These are phyloP conservation scores for Gallinago media DNA, from an alignment of 2,113 vertebrate species.

Conservation along the genomic window DNA sequence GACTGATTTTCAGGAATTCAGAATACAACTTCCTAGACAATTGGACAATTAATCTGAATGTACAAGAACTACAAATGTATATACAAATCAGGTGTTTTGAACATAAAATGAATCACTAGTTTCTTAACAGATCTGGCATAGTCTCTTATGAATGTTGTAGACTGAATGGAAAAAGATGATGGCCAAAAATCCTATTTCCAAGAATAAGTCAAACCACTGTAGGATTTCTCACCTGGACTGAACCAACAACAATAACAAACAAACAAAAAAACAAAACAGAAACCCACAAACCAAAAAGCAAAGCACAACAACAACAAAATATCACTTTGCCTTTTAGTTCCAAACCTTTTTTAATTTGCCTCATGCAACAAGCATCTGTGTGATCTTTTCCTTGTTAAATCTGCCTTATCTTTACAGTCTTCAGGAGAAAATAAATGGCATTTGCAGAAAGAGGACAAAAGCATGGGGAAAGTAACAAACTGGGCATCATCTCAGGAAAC, in stretches of 20 bases:
- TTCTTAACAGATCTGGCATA: background rate
- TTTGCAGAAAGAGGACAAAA: background rate
- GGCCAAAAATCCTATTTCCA: background rate
- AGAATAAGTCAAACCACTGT: background rate
- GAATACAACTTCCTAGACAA: background rate
- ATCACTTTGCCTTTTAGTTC: background rate
- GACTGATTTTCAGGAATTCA: slow-evolving; percentile 4
- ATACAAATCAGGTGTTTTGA: background rate
- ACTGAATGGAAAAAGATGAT: background rate
- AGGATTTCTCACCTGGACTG: background rate
- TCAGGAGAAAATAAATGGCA: background rate
- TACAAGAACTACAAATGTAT: background rate
- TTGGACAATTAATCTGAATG: background rate
- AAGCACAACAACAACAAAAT: background rate
- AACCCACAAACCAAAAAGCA: background rate
- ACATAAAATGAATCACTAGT: background rate
- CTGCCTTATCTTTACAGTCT: background rate
- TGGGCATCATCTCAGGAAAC: background rate
- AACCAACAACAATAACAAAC: background rate
- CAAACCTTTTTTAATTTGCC: background rate
- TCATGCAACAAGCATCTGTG: background rate
- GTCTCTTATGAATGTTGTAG: background rate
- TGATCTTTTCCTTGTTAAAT: background rate
- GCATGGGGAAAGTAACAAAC: background rate
- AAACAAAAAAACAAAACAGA: background rate